Percentiles rank a stretch among this genome's conserved stretches.
phyloP scores from a whole-genome alignment of 2,888 invertebrate genomes.

The Sarcophaga caerulescens region DNA sequence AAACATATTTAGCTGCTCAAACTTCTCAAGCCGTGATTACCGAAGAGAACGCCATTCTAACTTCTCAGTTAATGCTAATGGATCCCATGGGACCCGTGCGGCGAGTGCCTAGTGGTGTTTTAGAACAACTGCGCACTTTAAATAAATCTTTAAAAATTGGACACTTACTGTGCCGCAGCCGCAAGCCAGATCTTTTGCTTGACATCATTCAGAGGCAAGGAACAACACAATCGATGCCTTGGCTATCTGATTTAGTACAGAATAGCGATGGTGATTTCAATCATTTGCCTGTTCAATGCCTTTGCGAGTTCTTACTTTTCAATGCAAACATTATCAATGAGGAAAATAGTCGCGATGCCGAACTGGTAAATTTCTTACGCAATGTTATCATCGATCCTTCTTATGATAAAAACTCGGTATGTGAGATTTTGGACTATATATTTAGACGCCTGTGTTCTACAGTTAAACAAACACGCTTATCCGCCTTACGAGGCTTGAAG shows the following conservation, averaged over 20 bases:
- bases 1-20: conserved; percentile 94
- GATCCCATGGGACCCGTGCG: conserved; percentile 92
- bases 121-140: conserved; percentile 90
- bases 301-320: conserved; percentile 96
- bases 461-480: conserved; percentile 88
- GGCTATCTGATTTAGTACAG: conserved; percentile 96
- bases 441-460: conserved; percentile 91
- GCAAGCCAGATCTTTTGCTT: conserved; percentile 95
- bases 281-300: conserved; percentile 97
- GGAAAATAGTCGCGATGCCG: conserved; percentile 86
- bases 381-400: conserved; percentile 82
- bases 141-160: conserved; percentile 92
- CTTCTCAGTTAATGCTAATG: conserved; percentile 92
- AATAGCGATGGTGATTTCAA: conserved; percentile 90
- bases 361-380: conserved; percentile 85
- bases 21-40: conserved; percentile 94
- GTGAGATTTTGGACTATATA: conserved; percentile 93
- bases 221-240: conserved; percentile 96
- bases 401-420: conserved; percentile 85
- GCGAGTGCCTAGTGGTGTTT: conserved; percentile 88
- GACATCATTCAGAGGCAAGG: conserved; percentile 95
- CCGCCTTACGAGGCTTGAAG: conserved; percentile 88
- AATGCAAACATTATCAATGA: conserved; percentile 85
- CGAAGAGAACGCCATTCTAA: conserved; percentile 92
- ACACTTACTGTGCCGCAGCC: conserved; percentile 91